Evolutionary conservation across 2,113 vertebrate genomes (phyloP).

Genomic region (Xerus inauris): DNA sequence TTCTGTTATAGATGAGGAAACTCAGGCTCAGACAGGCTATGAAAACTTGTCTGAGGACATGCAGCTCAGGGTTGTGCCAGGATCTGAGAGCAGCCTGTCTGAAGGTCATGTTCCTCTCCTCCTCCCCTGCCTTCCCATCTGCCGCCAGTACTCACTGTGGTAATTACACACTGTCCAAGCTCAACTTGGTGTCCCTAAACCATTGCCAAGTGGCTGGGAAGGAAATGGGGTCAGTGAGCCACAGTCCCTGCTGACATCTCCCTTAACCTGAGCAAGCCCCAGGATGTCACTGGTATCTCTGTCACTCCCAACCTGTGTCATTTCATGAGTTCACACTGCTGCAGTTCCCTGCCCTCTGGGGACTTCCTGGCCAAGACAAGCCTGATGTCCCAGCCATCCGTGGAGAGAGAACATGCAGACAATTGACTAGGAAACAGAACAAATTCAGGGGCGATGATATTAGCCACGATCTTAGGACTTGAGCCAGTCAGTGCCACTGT

Average conservation of each 20-base stretch:
- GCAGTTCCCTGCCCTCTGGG: not conserved
- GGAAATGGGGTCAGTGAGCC: not conserved
- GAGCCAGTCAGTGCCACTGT: not conserved
- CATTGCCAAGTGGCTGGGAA: not conserved
- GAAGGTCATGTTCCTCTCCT: not conserved
- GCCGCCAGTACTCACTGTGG: not conserved
- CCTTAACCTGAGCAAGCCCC: not conserved
- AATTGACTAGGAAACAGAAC: constrained; percentile 1
- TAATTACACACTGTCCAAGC: not conserved
- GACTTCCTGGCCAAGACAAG: not conserved
- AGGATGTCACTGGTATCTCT: not conserved
- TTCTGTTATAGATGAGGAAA: not conserved
- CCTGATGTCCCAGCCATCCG: constrained; percentile 23
- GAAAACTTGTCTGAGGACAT: not conserved
- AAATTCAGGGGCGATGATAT: not conserved
- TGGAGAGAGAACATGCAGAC: constrained; percentile 32
- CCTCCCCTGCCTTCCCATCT: not conserved
- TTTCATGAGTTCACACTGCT: not conserved
- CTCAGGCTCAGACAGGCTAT: not conserved
- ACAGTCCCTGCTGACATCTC: not conserved
- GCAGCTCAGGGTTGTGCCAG: not conserved
- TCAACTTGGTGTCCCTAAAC: not conserved
- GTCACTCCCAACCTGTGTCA: not conserved
- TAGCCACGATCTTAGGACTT: not conserved
- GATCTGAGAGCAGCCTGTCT: not conserved